A percentile compares a stretch with the other conserved stretches of the same genome.
These are phyloP conservation scores for Nycticebus coucang DNA, from an alignment of 2,113 vertebrate genomes.

Conservation along the genomic window DNA sequence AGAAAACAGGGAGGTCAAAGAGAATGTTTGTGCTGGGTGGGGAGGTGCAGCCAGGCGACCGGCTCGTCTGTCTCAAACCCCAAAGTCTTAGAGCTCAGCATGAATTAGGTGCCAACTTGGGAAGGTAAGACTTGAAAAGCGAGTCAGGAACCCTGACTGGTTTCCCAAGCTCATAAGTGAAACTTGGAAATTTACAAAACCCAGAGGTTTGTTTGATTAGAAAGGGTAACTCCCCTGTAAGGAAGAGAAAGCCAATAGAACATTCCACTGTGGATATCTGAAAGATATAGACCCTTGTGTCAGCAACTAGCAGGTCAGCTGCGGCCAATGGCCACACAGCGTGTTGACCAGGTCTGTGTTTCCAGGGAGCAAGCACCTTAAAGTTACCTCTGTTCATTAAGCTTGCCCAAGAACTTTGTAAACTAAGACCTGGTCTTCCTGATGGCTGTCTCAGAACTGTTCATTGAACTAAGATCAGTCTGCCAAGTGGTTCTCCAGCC, in stretches of 20 bases:
- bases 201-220: background rate
- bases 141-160: background rate
- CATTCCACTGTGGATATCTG: background rate
- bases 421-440: no score
- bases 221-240: background rate
- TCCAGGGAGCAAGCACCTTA: background rate
- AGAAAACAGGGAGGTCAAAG: no score
- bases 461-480: slow-evolving; percentile 10
- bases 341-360: background rate
- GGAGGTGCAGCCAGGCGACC: background rate
- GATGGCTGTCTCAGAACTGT: no score
- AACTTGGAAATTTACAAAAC: no score
- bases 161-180: background rate
- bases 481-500: background rate
- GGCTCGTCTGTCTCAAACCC: background rate
- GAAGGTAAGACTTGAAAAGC: background rate
- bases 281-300: background rate
- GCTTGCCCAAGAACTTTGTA: background rate
- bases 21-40: background rate
- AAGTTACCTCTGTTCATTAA: background rate
- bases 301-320: background rate
- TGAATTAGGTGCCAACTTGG: background rate
- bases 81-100: background rate
- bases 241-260: background rate
- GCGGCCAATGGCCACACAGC: background rate